Percentiles rank a stretch among this genome's conserved stretches.
Evolutionary conservation across 2,888 invertebrate genomes (phyloP).

Genomic region (Automeris io): DNA sequence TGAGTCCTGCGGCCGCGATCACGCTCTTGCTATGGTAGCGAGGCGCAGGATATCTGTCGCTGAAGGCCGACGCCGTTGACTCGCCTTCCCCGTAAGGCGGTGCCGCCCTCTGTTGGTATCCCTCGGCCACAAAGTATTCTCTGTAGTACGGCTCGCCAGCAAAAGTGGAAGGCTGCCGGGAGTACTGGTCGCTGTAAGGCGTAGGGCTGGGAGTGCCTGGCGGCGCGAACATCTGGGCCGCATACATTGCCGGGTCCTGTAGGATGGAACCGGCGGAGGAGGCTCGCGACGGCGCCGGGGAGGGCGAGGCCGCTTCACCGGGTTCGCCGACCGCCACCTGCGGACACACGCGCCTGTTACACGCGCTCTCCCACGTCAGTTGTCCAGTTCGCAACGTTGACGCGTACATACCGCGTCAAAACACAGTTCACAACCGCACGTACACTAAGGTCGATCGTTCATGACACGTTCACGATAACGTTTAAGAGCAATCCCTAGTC

Average conservation of each 20-base stretch:
- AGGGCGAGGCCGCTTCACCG: constrained; percentile 79
- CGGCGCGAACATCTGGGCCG: constrained; percentile 82
- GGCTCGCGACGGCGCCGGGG: constrained; percentile 81
- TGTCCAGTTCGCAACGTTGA: constrained; percentile 78
- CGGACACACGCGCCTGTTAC: constrained; percentile 80
- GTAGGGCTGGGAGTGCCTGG: constrained; percentile 82
- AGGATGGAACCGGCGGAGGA: constrained; percentile 75
- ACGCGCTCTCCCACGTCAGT: constrained; percentile 79
- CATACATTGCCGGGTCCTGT: constrained; percentile 81
- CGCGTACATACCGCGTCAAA: constrained; percentile 74
- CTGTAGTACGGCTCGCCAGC: constrained; percentile 87
- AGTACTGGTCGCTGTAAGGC: constrained; percentile 73
- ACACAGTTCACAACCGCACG: constrained; percentile 72
- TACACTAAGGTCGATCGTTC: constrained; percentile 55
- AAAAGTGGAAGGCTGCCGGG: constrained; percentile 77
- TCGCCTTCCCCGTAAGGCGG: constrained; percentile 76
- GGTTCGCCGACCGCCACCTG: constrained; percentile 75
- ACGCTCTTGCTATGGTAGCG: constrained; percentile 85
- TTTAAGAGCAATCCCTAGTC: constrained; percentile 41
- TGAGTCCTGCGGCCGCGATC: constrained; percentile 87
- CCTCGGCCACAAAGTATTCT: constrained; percentile 84
- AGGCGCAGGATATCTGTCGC: constrained; percentile 82
- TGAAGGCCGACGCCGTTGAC: constrained; percentile 79
- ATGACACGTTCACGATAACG: constrained; percentile 55
- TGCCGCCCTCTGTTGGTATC: constrained; percentile 78